These are phyloP conservation scores for Cephalopterus ornatus DNA, from an alignment of 2,113 vertebrate genomes.

Conservation along the genomic window DNA sequence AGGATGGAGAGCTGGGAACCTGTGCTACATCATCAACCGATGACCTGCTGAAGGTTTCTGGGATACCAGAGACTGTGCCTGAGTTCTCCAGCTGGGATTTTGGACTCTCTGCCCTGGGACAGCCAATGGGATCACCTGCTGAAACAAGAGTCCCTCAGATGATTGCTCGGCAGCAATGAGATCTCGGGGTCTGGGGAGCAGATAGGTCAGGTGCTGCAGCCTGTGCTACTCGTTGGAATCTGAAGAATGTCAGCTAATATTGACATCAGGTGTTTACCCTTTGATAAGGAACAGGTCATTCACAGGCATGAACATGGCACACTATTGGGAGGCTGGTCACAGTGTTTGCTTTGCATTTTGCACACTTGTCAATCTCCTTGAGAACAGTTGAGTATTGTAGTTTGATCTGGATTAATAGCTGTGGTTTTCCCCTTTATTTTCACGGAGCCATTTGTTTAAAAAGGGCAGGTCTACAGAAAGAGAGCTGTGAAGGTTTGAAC, in stretches of 20 bases:
- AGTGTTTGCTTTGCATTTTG: constrained; percentile 52
- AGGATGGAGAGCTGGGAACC: not conserved
- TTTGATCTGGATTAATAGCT: not conserved
- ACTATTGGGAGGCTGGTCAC: not conserved
- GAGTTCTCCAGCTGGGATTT: not conserved
- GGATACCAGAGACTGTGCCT: not conserved
- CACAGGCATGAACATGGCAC: constrained; percentile 46
- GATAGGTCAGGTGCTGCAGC: not conserved
- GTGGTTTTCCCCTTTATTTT: not conserved
- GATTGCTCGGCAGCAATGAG: not conserved
- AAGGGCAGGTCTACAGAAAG: not conserved
- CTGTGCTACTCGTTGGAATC: constrained; percentile 48
- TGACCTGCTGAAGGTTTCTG: not conserved
- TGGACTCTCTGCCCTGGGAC: not conserved
- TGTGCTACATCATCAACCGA: accelerated
- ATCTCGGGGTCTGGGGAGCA: not conserved
- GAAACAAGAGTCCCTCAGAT: not conserved
- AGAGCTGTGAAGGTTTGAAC: not conserved
- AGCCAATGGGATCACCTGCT: not conserved
- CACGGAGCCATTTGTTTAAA: not conserved
- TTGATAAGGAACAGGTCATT: constrained; percentile 59
- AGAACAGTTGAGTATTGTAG: not conserved
- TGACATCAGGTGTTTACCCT: constrained; percentile 48
- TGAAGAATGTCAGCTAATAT: constrained; percentile 60
- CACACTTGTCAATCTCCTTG: constrained; percentile 44